Base-by-base conservation (phyloP, 2,797 vertebrate genomes). In the Pangasius krempfi region DNA sequence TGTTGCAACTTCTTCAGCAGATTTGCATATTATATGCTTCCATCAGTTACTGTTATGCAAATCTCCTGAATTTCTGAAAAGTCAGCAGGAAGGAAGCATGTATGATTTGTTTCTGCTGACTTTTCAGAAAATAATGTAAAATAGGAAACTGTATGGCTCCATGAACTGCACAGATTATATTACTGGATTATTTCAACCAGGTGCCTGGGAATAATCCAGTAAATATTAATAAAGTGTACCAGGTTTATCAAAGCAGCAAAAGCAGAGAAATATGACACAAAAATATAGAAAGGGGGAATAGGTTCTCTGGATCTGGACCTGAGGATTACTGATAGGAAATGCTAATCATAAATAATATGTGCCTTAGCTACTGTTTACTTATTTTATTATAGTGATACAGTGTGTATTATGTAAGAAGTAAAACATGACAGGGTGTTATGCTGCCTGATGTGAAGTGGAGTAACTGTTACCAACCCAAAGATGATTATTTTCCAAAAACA, bases 31-130 rank as follows among this genome's bases (percentile, higher is more conserved):
- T 56, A 58, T 56, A 87, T 70, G 54, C 37, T 70, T 50, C 64
- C 82, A 33, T 84, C 82, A 68, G 44, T 68, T 68, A 52, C 44
- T 84, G 44, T 68, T 84, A 84, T 84, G 62, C 64, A 84, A 68
- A 84, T 84, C 27, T 84, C 27, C 2, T 20, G 27, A 66, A 50
- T 33, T 84, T 52, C 82, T 84, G 16, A 68, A 30, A 52, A 68
- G 62, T 84, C 82, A 84, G 82, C 82, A 84, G 64, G n/a, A 68
- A 68, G 64, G n/a, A 13, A 64, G 62, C 16, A 1, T 68, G 37
- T 64, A 44, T 20, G 7, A 33, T 30, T 68, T 52, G 8, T 68
- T 84, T 52, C 18, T 84, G 82, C 82, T 84, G 82, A 84, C 82
- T 8, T 68, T 52, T 22, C 44, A 68, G 62, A 68, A 84, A 84